Evolutionary conservation across 2,113 vertebrate genomes (phyloP), one percentile per base, ranked within the genome.

Genomic region (Dasyornis broadbenti): DNA sequence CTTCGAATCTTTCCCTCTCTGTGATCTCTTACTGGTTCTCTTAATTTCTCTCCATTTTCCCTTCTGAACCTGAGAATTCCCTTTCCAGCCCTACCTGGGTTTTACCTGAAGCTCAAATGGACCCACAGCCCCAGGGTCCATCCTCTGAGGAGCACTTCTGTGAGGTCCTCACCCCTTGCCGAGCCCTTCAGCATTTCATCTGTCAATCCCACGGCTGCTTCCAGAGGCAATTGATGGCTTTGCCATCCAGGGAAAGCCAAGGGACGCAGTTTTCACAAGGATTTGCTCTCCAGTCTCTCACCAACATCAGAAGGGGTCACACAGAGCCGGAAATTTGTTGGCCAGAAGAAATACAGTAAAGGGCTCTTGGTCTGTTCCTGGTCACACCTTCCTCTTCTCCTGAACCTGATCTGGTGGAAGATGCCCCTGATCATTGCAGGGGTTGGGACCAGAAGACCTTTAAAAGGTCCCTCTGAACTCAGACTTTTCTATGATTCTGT

Each of bases 341-440:
- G 21, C 19, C 18, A 1, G 15, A 35, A 33, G 1, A 80, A 26
- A 53, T 15, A 37, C 0, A 1, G 45, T 10, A 13, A 54, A 88
- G 39, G 64, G 10, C 18, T 90, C 60, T 65, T 69, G 68, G 3
- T 16, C 65, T 59, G 33, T 61, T 76, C 69, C 52, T 39, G 42
- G 39, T 9, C 50, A 3, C 33, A 45, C 2, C 23, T 78, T 19
- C 33, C 28, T 40, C 60, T 57, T 50, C 53, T 40, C 61, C 70
- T 77, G 56, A 56, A 63, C 30, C 63, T 49, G 26, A 37, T 31
- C 56, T 33, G 44, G 26, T 30, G 49, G 26, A 23, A 63, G 30
- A 56, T 37, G 49, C 28, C 42, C 28, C 40, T 56, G 22, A 27
- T 56, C 35, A 56, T 13, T 28, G 49, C 49, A 49, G 15, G 23